Base-by-base conservation (phyloP, 2,797 vertebrate species). In the Clarias pachynema region DNA sequence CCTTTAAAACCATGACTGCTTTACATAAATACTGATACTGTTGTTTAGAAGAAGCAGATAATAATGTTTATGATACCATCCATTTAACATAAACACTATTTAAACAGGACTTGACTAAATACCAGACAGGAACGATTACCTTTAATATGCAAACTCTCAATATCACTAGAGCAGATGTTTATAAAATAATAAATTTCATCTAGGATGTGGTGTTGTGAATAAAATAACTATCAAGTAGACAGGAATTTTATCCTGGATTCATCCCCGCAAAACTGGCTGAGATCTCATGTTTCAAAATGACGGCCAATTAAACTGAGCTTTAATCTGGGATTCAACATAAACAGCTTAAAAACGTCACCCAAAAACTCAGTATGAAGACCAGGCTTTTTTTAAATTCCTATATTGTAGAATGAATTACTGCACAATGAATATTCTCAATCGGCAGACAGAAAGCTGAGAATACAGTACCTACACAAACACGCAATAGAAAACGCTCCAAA, bases 1-100 rank as follows among this genome's bases (percentile, higher is more conserved):
- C 83, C 65, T 79, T 82, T 84, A 69, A 70, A 81, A 82, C 77
- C 70, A 56, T 73, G 75, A 72, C 70, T 20, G 84, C 75, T 86
- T 89, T 86, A 88, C 75, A 89, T 90, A 91, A 93, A 92, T 88
- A 91, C 31, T 87, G 89, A 91, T 89, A 91, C 49, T 85, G 77
- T 29, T 78, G 86, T 90, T 91, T 89, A 79, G 87, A 75, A 85
- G 86, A 40, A 56, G 73, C 9, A 85, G 85, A 93, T 90, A 89
- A 82, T 85, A 84, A 69, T 86, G 87, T 91, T 91, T 88, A 91
- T 89, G 86, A 88, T 90, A 82, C 86, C 87, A 83, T 57, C 73
- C 53, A 49, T 73, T 81, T 69, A 49, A 85, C 70, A 69, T 82
- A 90, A 89, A 86, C 87, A 37, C 29, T 63, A 88, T 82, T 84